A percentile compares a stretch with the other conserved stretches of the same genome.
phyloP scores from a whole-genome alignment of 2,797 vertebrate genomes.

The Bothrops alternatus region DNA sequence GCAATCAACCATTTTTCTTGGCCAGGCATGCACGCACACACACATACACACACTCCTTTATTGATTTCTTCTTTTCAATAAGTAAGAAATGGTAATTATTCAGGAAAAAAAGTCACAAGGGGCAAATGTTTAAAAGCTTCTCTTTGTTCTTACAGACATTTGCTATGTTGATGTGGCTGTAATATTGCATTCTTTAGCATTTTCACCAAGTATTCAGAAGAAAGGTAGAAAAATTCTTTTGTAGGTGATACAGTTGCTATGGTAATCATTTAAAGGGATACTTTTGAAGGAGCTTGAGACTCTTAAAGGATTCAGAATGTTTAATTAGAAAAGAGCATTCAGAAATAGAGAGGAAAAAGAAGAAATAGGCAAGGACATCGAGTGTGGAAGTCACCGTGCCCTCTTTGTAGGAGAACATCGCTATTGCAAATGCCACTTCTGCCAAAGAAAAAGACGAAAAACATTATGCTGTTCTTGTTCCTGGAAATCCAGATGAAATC shows the following conservation, averaged over 20 bases:
- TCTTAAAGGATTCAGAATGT: conserved; percentile 8
- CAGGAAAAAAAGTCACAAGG: conserved; percentile 2
- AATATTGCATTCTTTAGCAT: not conserved
- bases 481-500: not conserved
- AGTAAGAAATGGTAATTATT: conserved; percentile 22
- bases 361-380: not conserved
- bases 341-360: not conserved
- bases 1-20: conserved; percentile 58
- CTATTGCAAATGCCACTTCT: not conserved
- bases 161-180: not conserved
- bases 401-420: not conserved
- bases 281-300: not conserved
- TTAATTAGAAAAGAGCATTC: not conserved
- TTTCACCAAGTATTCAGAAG: accelerated
- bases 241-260: accelerated
- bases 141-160: not conserved
- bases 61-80: conserved; percentile 50
- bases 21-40: not conserved
- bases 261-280: not conserved
- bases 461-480: not conserved
- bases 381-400: not conserved
- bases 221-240: not conserved
- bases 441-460: not conserved
- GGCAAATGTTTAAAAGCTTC: not conserved
- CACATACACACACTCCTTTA: not conserved